These are phyloP conservation scores for Telenomus remus DNA, from an alignment of 1,140 invertebrate species.

Conservation along the genomic window DNA sequence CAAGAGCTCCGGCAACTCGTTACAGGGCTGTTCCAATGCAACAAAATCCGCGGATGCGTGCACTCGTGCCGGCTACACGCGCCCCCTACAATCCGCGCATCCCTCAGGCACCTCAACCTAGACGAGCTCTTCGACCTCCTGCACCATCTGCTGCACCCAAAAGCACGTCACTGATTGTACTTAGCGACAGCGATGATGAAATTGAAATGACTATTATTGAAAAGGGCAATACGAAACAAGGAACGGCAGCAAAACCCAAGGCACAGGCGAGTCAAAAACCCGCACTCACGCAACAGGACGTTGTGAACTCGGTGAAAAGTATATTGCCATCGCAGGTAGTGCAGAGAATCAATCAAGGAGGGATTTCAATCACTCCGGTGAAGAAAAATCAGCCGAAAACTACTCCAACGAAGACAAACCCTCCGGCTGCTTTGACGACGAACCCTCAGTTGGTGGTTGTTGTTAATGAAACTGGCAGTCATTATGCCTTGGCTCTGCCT, in stretches of 20 bases:
- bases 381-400: conserved; percentile 51
- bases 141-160: conserved; percentile 40
- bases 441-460: conserved; percentile 68
- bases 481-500: conserved; percentile 70
- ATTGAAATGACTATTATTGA: conserved; percentile 72
- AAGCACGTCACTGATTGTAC: conserved; percentile 68
- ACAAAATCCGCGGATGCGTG: conserved; percentile 10
- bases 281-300: conserved; percentile 48
- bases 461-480: conserved; percentile 73
- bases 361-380: conserved; percentile 71
- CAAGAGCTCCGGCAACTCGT: background rate
- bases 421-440: background rate
- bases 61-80: background rate
- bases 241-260: conserved; percentile 12
- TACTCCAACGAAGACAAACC: conserved; percentile 3
- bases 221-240: conserved; percentile 36
- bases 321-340: conserved; percentile 65
- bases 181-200: conserved; percentile 72
- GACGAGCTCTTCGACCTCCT: conserved; percentile 7
- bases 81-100: conserved; percentile 15
- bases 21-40: conserved; percentile 7
- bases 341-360: conserved; percentile 69
- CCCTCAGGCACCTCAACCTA: background rate
- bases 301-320: conserved; percentile 37
- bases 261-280: conserved; percentile 33